These are phyloP conservation scores for Drosophila watanabei DNA, from an alignment of 1,140 invertebrate species.

Conservation along the genomic window DNA sequence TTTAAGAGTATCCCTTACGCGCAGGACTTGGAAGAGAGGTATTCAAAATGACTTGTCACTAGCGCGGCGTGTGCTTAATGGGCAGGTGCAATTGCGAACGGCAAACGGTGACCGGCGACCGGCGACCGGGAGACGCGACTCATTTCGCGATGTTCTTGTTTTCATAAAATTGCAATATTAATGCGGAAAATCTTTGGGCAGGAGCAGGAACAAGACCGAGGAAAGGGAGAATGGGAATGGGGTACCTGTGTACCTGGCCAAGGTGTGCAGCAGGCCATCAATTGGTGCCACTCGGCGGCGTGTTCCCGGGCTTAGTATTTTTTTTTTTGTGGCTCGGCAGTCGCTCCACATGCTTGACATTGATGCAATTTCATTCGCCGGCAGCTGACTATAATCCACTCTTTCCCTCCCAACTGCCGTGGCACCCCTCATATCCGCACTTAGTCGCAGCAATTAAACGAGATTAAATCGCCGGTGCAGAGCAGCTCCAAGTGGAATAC, in stretches of 20 bases:
- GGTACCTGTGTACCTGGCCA: slow-evolving; percentile 1
- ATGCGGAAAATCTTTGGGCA: slow-evolving; percentile 73
- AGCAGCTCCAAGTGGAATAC: slow-evolving; percentile 74
- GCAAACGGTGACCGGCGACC: too few relatives aligned
- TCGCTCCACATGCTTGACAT: slow-evolving; percentile 51
- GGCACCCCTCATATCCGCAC: slow-evolving; percentile 19
- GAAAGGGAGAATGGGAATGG: background rate
- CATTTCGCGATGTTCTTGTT: slow-evolving; percentile 37
- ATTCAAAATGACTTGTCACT: slow-evolving; percentile 45
- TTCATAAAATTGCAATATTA: slow-evolving; percentile 67
- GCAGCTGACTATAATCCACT: slow-evolving; percentile 54
- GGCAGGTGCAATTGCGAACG: slow-evolving; percentile 54
- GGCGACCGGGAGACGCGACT: slow-evolving; percentile 33
- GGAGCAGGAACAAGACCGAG: slow-evolving; percentile 8
- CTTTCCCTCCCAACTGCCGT: background rate
- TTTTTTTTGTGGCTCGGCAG: slow-evolving; percentile 9
- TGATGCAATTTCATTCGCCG: slow-evolving; percentile 60
- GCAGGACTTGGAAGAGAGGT: slow-evolving; percentile 10
- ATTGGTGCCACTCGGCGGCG: slow-evolving; percentile 34
- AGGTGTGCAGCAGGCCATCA: slow-evolving; percentile 62
- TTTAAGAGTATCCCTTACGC: slow-evolving; percentile 18
- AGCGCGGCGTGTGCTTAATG: slow-evolving; percentile 50
- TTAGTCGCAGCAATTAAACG: slow-evolving; percentile 77
- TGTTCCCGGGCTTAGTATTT: slow-evolving; percentile 14
- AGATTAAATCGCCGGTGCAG: slow-evolving; percentile 80